phyloP scores from a whole-genome alignment of 2,888 invertebrate species.

The Leptarthrus brevirostris region DNA sequence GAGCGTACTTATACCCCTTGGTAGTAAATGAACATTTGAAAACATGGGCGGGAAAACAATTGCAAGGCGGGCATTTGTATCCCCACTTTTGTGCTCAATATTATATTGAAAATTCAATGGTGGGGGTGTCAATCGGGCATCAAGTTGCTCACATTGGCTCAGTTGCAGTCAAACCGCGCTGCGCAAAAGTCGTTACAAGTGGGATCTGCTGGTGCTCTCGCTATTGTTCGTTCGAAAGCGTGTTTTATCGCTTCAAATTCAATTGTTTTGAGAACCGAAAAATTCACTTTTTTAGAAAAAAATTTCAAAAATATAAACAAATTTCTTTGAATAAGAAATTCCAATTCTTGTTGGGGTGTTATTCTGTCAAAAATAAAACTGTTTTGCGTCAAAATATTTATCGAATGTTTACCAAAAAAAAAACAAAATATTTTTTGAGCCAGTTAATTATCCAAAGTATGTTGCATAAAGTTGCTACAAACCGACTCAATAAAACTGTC shows the following conservation, averaged over 20 bases:
- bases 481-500: too few species aligned
- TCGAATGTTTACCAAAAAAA: too few species aligned
- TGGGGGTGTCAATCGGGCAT: conserved; percentile 45
- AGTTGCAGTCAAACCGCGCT: conserved; percentile 53
- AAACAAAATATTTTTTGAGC: too few species aligned
- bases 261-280: too few species aligned
- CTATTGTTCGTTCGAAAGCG: conserved; percentile 40
- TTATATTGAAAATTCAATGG: conserved; percentile 18
- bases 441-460: too few species aligned
- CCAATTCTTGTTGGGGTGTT: too few species aligned
- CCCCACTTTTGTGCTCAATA: conserved; percentile 39
- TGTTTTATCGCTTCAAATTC: not conserved
- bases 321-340: not conserved
- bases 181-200: conserved; percentile 49
- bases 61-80: conserved; percentile 45
- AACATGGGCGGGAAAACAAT: conserved; percentile 50
- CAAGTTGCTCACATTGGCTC: conserved; percentile 46
- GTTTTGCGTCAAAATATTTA: too few species aligned
- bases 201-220: conserved; percentile 39
- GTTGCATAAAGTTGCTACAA: too few species aligned
- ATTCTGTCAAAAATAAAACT: too few species aligned
- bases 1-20: conserved; percentile 1
- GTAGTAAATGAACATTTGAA: conserved; percentile 32
- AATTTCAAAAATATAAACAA: not conserved
- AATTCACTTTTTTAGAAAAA: too few species aligned